These are phyloP conservation scores for Rhizoglyphus robini DNA, from an alignment of 1,140 invertebrate species.

Conservation along the genomic window DNA sequence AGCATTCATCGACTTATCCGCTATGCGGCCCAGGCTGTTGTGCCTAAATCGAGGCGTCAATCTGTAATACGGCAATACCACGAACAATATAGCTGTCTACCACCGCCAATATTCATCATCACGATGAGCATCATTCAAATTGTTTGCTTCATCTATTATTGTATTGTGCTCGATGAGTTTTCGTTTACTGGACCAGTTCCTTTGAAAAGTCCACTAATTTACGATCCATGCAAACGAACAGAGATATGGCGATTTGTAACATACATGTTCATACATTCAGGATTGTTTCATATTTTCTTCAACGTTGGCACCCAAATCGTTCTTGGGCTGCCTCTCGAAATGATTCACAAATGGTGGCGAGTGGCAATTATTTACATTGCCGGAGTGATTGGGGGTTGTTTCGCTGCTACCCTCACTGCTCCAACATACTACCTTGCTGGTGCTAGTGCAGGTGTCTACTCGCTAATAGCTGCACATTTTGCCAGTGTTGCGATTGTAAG, in stretches of 20 bases:
- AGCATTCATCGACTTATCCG: slow-evolving; percentile 25
- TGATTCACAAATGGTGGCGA: slow-evolving; percentile 89
- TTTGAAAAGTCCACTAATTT: slow-evolving; percentile 59
- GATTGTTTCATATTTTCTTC: slow-evolving; percentile 72
- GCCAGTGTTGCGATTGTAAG: slow-evolving; percentile 80
- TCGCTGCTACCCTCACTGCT: slow-evolving; percentile 72
- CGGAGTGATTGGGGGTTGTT: slow-evolving; percentile 56
- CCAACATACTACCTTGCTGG: slow-evolving; percentile 73
- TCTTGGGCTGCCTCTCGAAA: slow-evolving; percentile 79
- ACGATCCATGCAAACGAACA: slow-evolving; percentile 68
- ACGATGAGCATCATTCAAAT: slow-evolving; percentile 33
- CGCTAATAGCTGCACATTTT: slow-evolving; percentile 83
- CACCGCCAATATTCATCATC: slow-evolving; percentile 72
- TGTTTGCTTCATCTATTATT: slow-evolving; percentile 38
- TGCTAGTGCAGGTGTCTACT: slow-evolving; percentile 90
- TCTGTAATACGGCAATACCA: slow-evolving; percentile 45
- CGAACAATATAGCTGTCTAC: slow-evolving; percentile 63
- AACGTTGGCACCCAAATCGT: slow-evolving; percentile 86
- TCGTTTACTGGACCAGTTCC: slow-evolving; percentile 45
- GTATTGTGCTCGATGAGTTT: slow-evolving; percentile 30
- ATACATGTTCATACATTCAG: slow-evolving; percentile 94
- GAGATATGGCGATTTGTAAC: slow-evolving; percentile 69
- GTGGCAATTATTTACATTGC: slow-evolving; percentile 58
- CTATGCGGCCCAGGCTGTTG: slow-evolving; percentile 32
- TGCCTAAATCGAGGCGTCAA: slow-evolving; percentile 45